phyloP scores from a whole-genome alignment of 2,113 vertebrate genomes.

The Epinephelus moara region DNA sequence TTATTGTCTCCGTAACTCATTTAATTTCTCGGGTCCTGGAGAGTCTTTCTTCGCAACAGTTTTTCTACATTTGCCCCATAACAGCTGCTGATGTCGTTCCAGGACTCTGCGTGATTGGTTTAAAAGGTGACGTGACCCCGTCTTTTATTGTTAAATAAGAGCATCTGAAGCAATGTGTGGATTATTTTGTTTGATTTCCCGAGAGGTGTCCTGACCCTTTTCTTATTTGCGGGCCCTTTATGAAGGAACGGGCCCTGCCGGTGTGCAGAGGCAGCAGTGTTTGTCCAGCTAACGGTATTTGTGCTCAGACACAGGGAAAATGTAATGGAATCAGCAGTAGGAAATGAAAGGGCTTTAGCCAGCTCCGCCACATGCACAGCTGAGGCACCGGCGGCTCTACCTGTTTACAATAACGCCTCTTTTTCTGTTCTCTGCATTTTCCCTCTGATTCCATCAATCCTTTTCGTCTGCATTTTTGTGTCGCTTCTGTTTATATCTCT shows the following conservation, averaged over 20 bases:
- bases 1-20: constrained; percentile 66
- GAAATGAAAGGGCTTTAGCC: constrained; percentile 70
- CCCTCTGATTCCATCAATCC: constrained; percentile 65
- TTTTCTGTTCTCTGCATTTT: constrained; percentile 23
- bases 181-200: constrained; percentile 66
- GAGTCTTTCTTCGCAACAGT: background rate
- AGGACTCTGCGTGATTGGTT: constrained; percentile 36
- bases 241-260: constrained; percentile 5
- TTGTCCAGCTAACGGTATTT: constrained; percentile 66
- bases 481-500: constrained; percentile 61
- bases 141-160: constrained; percentile 49
- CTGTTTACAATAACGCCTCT: constrained; percentile 62
- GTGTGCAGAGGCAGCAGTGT: constrained; percentile 29
- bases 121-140: constrained; percentile 50
- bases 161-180: constrained; percentile 26
- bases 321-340: constrained; percentile 65
- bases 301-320: constrained; percentile 40
- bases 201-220: constrained; percentile 41
- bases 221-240: constrained; percentile 27
- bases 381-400: constrained; percentile 47
- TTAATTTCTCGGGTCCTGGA: constrained; percentile 48
- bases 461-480: constrained; percentile 25
- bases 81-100: constrained; percentile 25
- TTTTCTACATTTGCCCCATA: constrained; percentile 1
- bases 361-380: constrained; percentile 46